Evolutionary conservation across 2,888 invertebrate genomes (phyloP).

Genomic region (Imbricaverruca yamaguchii): DNA sequence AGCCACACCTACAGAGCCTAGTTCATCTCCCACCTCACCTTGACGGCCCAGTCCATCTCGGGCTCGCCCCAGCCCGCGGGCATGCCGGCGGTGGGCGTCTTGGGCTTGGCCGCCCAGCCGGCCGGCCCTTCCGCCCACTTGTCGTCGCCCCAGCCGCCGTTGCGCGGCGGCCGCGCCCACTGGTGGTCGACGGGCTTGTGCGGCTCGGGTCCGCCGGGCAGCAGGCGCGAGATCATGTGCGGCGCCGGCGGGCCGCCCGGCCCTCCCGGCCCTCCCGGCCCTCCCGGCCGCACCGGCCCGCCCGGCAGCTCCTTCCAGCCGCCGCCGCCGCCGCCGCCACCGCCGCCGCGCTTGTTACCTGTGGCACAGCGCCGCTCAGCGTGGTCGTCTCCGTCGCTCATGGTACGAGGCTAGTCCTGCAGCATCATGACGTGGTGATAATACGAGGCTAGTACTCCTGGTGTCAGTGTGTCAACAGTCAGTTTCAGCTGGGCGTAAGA

Average conservation of each 20-base stretch:
- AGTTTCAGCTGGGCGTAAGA: too few relatives aligned
- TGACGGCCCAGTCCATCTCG: slow-evolving; percentile 38
- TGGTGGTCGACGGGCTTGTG: slow-evolving; percentile 27
- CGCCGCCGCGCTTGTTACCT: slow-evolving; percentile 25
- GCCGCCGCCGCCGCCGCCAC: slow-evolving; percentile 22
- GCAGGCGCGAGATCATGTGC: not conserved
- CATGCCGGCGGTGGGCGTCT: slow-evolving; percentile 37
- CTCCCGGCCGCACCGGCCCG: not conserved
- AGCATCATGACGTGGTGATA: too few relatives aligned
- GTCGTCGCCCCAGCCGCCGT: slow-evolving; percentile 39
- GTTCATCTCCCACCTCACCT: too few relatives aligned
- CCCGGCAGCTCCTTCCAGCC: slow-evolving; percentile 28
- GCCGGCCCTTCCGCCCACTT: slow-evolving; percentile 45
- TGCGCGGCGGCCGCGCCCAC: slow-evolving; percentile 28
- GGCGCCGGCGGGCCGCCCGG: not conserved
- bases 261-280: not conserved
- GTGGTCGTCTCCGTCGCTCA: too few relatives aligned
- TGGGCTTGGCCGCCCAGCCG: slow-evolving; percentile 44
- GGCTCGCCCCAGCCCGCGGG: slow-evolving; percentile 46
- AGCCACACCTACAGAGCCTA: too few relatives aligned
- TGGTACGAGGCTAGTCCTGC: too few relatives aligned
- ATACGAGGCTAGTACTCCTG: too few relatives aligned
- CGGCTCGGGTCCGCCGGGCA: not conserved
- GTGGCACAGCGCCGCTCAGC: not conserved
- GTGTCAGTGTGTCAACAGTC: too few relatives aligned